Evolutionary conservation across 1,140 invertebrate genomes (phyloP), one percentile per base, ranked within the genome.

Genomic region (Propsilocerus akamusi): DNA sequence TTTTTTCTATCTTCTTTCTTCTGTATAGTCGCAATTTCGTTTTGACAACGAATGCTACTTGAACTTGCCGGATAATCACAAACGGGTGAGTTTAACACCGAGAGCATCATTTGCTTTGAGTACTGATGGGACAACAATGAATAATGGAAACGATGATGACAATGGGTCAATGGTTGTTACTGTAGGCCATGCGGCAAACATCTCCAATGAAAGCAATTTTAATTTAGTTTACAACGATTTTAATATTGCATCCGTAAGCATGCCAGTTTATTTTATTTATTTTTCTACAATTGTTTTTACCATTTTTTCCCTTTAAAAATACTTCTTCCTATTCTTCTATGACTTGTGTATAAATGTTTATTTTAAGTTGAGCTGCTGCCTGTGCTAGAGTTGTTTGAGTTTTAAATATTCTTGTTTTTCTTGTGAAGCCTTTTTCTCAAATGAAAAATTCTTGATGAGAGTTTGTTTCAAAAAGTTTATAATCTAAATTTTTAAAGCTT

Each of bases 21-120:
- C 5, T 23, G 55, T 57, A 62, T 77, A 96, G 91, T 95, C 90
- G 76, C 92, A 97, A 72, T 97, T 97, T 75, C 82, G 91, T 63
- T 97, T 96, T 76, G 91, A 95, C 75, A 96, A 95, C 75, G 94
- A 97, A 75, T 93, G 88, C 75, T 84, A 89, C 72, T 77, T 93
- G 68, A 87, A 86, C 73, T 76, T 95, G 63, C 88, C 88, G 68
- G 90, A 94, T 72, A 90, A 90, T 75, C 85, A 91, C 72, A 87
- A 86, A 79, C 78, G 86, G 85, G 88, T 93, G 83, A 89, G 85
- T 86, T 74, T 54, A 50, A 49, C 49, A 52, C 52, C 53, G 67
- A 68, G 68, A 60, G 63, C 62, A 63, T 62, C 64, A 56, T 57
- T 64, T 56, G 53, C 60, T 57, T 69, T 66, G 69, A 72, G 70